Base-by-base conservation (phyloP, 2,888 invertebrate genomes). In the Sicus ferrugineus region DNA sequence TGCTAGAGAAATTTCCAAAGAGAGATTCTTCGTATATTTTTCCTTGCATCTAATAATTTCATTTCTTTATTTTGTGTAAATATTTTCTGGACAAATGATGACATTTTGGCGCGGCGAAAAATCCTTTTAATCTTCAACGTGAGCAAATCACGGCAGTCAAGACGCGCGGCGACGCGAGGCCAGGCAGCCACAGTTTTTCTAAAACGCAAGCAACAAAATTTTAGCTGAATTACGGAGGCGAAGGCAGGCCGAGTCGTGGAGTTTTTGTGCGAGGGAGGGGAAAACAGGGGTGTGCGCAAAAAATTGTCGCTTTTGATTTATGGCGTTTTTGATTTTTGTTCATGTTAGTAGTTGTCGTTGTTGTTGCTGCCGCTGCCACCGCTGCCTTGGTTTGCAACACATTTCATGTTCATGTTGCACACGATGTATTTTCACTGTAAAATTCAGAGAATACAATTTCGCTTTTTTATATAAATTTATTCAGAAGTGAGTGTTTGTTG, bases 1-100 rank as follows among this genome's bases (percentile, higher is more conserved):
- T 74, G 75, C 73, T 74, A 59, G 56, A 58, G 66, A 72, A 74
- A 75, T 73, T 75, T 72, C 73, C 72, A 75, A 75, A 73, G 73
- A 72, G 73, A 72, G 70, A 72, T 73, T 68, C 71, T 70, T 38
- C 11, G 38, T 42, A 42, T 42, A 42, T 75, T 78, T 77, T 65
- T 70, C 75, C 68, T 70, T 54, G 58, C 54, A 62, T 46, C 9
- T 16, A 9, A 46, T 23, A 26, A 1, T 6, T 28, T 54, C 19
- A n/a, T 50, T 26, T 9, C 1, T 50, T 46, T 11, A 31, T 48
- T 7, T 30, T 48, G 46, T 61, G 9, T 7, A 34, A 16, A 42
- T 42, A n/a, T 34, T 9, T 30, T 30, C 48, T 52, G 42, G 19
- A 64, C 26, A 64, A 64, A 64, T 64, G n/a, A 30, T 64, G 21